These are phyloP conservation scores for Drosophila meridionalis DNA, from an alignment of 2,888 invertebrate genomes.

Conservation along the genomic window DNA sequence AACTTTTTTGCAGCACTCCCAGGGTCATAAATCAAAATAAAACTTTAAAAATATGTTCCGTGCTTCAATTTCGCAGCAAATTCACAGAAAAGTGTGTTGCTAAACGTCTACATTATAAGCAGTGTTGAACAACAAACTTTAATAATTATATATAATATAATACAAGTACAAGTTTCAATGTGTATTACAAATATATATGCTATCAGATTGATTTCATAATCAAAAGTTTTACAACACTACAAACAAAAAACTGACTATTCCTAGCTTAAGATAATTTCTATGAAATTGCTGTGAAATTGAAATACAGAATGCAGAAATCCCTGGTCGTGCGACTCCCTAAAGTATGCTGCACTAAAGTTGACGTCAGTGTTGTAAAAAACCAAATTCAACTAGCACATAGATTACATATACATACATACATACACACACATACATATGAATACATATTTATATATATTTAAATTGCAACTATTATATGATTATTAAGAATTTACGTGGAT, in stretches of 20 bases:
- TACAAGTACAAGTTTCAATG: background rate
- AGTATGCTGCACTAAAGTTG: slow-evolving; percentile 25
- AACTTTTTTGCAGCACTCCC: slow-evolving; percentile 2
- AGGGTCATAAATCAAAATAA: slow-evolving; percentile 8
- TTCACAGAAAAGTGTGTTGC: background rate
- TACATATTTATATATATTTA: slow-evolving; percentile 8
- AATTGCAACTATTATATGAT: slow-evolving; percentile 29
- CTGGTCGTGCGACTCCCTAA: slow-evolving; percentile 2
- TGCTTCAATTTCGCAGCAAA: background rate
- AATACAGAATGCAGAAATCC: background rate
- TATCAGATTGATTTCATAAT: background rate
- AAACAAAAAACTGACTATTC: background rate
- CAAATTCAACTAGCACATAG: slow-evolving; percentile 15
- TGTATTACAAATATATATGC: background rate
- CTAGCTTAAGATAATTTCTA: background rate
- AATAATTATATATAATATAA: background rate
- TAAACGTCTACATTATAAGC: background rate
- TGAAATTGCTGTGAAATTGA: slow-evolving; percentile 4
- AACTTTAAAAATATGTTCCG: background rate
- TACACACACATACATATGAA: background rate
- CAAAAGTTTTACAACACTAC: background rate
- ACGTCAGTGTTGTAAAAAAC: slow-evolving; percentile 10
- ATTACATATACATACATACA: slow-evolving; percentile 12
- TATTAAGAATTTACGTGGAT: slow-evolving; percentile 77
- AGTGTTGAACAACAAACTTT: background rate